Evolutionary conservation across 1,140 invertebrate species (phyloP).

Genomic region (Lanistes nyassanus): DNA sequence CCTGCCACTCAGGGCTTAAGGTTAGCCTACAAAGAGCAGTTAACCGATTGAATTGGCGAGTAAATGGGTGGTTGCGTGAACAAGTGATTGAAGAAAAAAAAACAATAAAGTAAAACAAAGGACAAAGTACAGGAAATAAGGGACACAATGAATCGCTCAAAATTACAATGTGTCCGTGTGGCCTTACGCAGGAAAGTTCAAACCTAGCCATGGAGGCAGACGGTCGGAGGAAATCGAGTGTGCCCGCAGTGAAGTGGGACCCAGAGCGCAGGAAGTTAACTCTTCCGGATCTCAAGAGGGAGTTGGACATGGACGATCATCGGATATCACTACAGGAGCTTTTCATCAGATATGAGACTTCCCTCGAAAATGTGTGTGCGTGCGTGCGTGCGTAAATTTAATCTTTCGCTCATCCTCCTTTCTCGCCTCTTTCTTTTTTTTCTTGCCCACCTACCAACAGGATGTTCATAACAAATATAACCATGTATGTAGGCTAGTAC

Average conservation of each 20-base stretch:
- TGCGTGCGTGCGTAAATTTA: background rate
- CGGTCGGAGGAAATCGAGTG: too few species aligned
- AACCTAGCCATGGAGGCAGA: too few species aligned
- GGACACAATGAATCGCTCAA: too few species aligned
- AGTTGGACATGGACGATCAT: slow-evolving; percentile 98
- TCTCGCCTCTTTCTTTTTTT: background rate
- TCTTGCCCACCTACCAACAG: background rate
- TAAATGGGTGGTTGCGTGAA: too few species aligned
- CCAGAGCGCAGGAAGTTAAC: slow-evolving; percentile 80
- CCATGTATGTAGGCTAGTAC: background rate
- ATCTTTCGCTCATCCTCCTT: background rate
- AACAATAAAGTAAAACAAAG: too few species aligned
- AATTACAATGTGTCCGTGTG: too few species aligned
- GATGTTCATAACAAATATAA: background rate
- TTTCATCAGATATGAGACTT: slow-evolving; percentile 92
- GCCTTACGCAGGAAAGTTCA: too few species aligned
- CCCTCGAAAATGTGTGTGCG: slow-evolving; percentile 83
- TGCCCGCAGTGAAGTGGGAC: slow-evolving; percentile 67
- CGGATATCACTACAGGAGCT: slow-evolving; percentile 96
- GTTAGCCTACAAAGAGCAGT: too few species aligned
- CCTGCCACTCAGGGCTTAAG: too few species aligned
- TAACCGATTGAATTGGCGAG: too few species aligned
- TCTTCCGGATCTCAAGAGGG: slow-evolving; percentile 96
- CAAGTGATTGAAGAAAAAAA: too few species aligned
- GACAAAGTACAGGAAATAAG: too few species aligned